phyloP scores from a whole-genome alignment of 2,888 invertebrate genomes.

The Amphipyra tragopoginis region DNA sequence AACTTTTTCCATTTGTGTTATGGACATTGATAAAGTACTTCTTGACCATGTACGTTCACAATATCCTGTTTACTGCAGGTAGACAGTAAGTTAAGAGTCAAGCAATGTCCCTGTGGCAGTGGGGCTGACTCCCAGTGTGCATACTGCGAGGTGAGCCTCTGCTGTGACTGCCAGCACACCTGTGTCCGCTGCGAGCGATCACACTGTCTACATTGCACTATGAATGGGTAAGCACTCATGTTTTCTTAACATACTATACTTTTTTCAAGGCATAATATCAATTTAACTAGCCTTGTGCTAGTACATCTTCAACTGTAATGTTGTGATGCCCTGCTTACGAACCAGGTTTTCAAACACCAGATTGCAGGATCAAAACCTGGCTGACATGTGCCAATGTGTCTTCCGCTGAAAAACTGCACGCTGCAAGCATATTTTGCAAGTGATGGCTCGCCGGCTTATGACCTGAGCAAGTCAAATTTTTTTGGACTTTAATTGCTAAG shows the following conservation, averaged over 20 bases:
- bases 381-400: too few species aligned
- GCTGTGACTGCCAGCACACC: slow-evolving; percentile 66
- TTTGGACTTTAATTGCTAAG: too few species aligned
- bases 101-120: slow-evolving; percentile 66
- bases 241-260: not conserved
- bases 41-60: not conserved
- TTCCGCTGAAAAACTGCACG: too few species aligned
- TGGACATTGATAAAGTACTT: not conserved
- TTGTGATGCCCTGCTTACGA: too few species aligned
- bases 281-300: too few species aligned
- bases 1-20: not conserved
- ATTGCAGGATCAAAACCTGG: too few species aligned
- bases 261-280: too few species aligned
- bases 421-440: too few species aligned
- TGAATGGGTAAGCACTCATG: slow-evolving; percentile 68
- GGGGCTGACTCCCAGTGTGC: slow-evolving; percentile 66
- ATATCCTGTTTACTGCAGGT: slow-evolving; percentile 52
- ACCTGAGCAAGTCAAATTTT: too few species aligned
- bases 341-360: too few species aligned
- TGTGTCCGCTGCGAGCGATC: slow-evolving; percentile 69
- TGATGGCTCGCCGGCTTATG: too few species aligned
- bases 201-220: slow-evolving; percentile 74
- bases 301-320: too few species aligned
- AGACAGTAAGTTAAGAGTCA: slow-evolving; percentile 31
- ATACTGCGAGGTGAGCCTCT: slow-evolving; percentile 78